Evolutionary conservation across 1,140 invertebrate species (phyloP).

Genomic region (Harpegnathos saltator): DNA sequence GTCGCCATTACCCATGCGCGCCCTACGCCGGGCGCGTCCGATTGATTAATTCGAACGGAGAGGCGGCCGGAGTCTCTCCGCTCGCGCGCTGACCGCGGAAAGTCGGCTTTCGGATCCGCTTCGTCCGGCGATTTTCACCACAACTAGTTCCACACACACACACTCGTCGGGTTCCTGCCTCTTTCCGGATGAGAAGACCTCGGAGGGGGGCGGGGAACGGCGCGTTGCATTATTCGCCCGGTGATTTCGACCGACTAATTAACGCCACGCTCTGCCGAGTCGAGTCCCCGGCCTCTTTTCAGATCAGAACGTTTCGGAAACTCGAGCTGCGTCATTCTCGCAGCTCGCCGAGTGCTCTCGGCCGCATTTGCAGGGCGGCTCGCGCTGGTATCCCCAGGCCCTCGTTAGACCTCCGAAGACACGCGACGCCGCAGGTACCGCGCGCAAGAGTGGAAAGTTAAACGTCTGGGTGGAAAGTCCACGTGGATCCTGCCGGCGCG

Average conservation of each 20-base stretch:
- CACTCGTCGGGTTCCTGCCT: neutral
- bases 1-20: constrained; percentile 31
- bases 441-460: neutral
- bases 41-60: constrained; percentile 37
- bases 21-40: neutral
- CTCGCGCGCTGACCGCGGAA: neutral
- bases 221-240: too few species aligned
- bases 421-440: neutral
- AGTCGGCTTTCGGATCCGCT: neutral
- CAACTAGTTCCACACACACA: neutral
- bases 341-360: neutral
- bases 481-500: neutral
- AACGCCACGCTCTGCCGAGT: too few species aligned
- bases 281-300: too few species aligned
- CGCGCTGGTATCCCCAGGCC: too few species aligned
- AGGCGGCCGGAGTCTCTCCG: neutral
- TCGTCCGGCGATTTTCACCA: neutral
- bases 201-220: too few species aligned
- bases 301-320: neutral
- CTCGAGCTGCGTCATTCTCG: neutral
- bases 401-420: too few species aligned
- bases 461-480: neutral
- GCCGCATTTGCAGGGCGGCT: neutral
- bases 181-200: neutral
- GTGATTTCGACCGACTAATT: too few species aligned